These are phyloP conservation scores for Malurus melanocephalus DNA, from an alignment of 2,113 vertebrate genomes.

Conservation along the genomic window DNA sequence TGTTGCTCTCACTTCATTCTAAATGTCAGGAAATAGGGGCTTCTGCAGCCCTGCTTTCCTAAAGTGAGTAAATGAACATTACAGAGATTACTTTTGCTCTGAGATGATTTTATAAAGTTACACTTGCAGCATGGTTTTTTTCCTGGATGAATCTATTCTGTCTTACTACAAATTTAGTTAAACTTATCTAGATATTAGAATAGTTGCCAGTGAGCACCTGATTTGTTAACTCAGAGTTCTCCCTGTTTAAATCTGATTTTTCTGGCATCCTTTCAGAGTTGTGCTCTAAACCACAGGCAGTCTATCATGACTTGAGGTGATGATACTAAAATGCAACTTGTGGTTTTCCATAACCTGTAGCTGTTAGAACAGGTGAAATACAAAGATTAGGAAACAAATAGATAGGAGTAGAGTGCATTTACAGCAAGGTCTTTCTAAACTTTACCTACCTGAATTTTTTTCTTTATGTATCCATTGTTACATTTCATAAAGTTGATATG, in stretches of 20 bases:
- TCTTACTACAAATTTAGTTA: not conserved
- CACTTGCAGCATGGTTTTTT: rapidly evolving
- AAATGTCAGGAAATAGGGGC: not conserved
- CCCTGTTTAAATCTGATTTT: not conserved
- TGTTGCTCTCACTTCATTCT: not conserved
- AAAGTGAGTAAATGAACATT: not conserved
- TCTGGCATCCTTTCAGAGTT: not conserved
- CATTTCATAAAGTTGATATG: not conserved
- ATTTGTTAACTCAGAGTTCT: not conserved
- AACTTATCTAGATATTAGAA: not conserved
- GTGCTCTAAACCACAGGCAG: not conserved
- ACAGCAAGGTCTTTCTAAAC: not conserved
- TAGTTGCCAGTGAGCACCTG: not conserved
- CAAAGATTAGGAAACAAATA: not conserved
- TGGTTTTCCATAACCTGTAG: not conserved
- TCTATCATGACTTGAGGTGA: not conserved
- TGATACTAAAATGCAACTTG: not conserved
- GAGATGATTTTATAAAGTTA: not conserved
- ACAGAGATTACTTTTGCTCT: not conserved
- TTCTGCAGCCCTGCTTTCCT: not conserved
- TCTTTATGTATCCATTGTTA: not conserved
- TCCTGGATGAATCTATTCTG: not conserved
- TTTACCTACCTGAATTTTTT: not conserved
- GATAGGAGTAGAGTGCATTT: not conserved
- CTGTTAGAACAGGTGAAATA: not conserved